Conservation (phyloP, 2,888 invertebrate species). For the Rhamnusium bicolor region DNA sequence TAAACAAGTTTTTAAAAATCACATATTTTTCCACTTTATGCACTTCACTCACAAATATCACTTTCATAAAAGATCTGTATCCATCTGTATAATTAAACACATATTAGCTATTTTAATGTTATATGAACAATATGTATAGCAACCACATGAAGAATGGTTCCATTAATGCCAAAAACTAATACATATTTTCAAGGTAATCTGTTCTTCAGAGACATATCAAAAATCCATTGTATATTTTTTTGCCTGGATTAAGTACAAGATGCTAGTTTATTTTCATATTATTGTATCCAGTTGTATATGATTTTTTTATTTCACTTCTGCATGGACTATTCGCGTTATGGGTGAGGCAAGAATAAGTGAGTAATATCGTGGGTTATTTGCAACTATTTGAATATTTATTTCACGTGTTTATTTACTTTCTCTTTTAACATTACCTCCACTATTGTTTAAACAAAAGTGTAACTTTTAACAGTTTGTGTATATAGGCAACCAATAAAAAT, state of each 20-base stretch:
- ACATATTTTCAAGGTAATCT: slow-evolving; percentile 44
- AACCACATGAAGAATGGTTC: slow-evolving; percentile 21
- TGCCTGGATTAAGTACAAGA: slow-evolving; percentile 6
- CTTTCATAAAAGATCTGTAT: background rate
- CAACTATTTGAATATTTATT: slow-evolving; percentile 67
- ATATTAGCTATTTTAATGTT: background rate
- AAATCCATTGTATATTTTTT: slow-evolving; percentile 22
- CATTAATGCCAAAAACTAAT: slow-evolving; percentile 31
- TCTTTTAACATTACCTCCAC: slow-evolving; percentile 57
- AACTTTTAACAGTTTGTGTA: background rate
- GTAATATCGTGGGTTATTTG: slow-evolving; percentile 63
- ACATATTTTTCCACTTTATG: slow-evolving; percentile 27
- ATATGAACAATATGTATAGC: background rate
- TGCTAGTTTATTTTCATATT: background rate
- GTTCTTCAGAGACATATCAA: background rate
- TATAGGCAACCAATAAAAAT: slow-evolving; percentile 38
- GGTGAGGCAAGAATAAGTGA: slow-evolving; percentile 62
- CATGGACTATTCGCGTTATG: slow-evolving; percentile 36
- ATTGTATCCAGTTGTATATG: background rate
- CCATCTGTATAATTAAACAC: background rate
- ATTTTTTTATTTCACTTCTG: slow-evolving; percentile 35
- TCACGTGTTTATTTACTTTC: slow-evolving; percentile 68
- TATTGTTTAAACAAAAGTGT: slow-evolving; percentile 43
- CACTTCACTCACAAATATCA: background rate
- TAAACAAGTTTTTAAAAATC: slow-evolving; percentile 6